A percentile compares a stretch with the other conserved stretches of the same genome.
These are phyloP conservation scores for Knipowitschia caucasica DNA, from an alignment of 2,797 vertebrate species.

Conservation along the genomic window DNA sequence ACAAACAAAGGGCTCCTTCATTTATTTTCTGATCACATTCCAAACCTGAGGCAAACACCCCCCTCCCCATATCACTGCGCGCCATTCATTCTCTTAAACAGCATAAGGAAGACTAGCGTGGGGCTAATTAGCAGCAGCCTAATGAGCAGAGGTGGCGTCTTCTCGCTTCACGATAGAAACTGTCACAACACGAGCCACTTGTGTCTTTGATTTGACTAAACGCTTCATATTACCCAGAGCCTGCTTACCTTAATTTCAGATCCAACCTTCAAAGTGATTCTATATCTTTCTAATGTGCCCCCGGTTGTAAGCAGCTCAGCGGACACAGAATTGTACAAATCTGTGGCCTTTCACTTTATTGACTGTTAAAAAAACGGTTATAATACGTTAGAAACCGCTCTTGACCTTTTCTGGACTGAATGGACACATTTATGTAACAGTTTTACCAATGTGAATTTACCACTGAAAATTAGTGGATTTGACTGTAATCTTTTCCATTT, in stretches of 20 bases:
- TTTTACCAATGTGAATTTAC: slow-evolving; percentile 2
- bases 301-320: neutral
- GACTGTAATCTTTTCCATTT: neutral
- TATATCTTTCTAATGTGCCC: neutral
- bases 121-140: slow-evolving; percentile 40
- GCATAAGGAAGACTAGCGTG: slow-evolving; percentile 23
- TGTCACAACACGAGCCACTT: slow-evolving; percentile 20
- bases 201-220: slow-evolving; percentile 14
- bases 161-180: slow-evolving; percentile 10
- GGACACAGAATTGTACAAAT: neutral
- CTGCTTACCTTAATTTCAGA: slow-evolving; percentile 7
- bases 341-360: slow-evolving; percentile 6
- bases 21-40: slow-evolving; percentile 2
- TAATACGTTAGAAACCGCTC: neutral
- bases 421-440: neutral
- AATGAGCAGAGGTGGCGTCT: slow-evolving; percentile 34
- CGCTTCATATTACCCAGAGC: slow-evolving; percentile 1
- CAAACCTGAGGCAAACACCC: slow-evolving; percentile 15
- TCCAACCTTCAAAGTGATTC: slow-evolving; percentile 1
- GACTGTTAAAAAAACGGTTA: slow-evolving; percentile 4
- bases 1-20: neutral
- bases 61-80: slow-evolving; percentile 16
- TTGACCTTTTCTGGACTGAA: neutral
- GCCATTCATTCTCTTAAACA: slow-evolving; percentile 25
- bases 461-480: slow-evolving; percentile 3